A percentile compares a stretch with the other conserved stretches of the same genome.
phyloP scores from a whole-genome alignment of 1,140 invertebrate species.

The Drosophila malerkotliana region DNA sequence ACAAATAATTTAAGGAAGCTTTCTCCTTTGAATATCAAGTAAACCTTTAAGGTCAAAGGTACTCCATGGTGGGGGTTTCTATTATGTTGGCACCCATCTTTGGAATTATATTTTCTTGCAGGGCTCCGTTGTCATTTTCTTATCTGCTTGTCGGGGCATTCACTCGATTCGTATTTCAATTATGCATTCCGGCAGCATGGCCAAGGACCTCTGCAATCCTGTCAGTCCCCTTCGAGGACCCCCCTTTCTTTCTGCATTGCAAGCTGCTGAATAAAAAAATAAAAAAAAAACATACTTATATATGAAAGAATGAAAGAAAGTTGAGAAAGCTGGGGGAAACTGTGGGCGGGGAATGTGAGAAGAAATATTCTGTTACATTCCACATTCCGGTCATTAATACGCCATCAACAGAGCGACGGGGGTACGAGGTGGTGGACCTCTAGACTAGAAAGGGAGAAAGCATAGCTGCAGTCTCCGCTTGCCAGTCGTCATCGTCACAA shows the following conservation, averaged over 20 bases:
- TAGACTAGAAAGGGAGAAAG: conserved; percentile 15
- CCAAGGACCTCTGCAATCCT: conserved; percentile 27
- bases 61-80: neutral
- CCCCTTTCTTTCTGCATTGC: conserved; percentile 22
- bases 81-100: neutral
- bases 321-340: neutral
- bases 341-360: neutral
- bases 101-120: conserved; percentile 13
- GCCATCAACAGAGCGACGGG: conserved; percentile 59
- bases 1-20: neutral
- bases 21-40: neutral
- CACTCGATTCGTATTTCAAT: conserved; percentile 67
- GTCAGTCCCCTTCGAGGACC: conserved; percentile 2
- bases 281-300: conserved; percentile 7
- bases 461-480: conserved; percentile 8
- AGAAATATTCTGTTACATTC: conserved; percentile 69
- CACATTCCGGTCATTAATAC: conserved; percentile 80
- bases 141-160: conserved; percentile 44
- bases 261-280: conserved; percentile 35
- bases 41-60: neutral
- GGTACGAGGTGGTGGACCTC: neutral
- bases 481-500: conserved; percentile 9
- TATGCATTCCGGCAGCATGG: conserved; percentile 75
- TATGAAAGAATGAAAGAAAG: neutral
- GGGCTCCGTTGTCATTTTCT: conserved; percentile 33